These are phyloP conservation scores for Lacanobia wlatinum DNA, from an alignment of 2,888 invertebrate species.

Conservation along the genomic window DNA sequence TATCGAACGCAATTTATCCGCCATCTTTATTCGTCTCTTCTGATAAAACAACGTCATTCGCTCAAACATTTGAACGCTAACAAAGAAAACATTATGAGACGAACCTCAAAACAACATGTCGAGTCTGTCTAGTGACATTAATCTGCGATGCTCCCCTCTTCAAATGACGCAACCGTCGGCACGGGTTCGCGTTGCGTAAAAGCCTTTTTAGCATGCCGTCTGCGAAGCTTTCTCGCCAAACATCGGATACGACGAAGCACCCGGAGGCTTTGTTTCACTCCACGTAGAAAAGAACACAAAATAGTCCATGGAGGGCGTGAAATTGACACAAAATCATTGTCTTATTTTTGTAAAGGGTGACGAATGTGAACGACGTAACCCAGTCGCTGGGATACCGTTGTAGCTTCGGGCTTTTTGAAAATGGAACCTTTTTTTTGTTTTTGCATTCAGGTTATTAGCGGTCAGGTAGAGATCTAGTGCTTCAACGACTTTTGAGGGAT, in stretches of 20 bases:
- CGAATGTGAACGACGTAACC: constrained; percentile 83
- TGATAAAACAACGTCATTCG: too few species aligned
- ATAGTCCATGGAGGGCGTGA: constrained; percentile 75
- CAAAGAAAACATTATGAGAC: constrained; percentile 39
- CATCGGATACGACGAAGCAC: constrained; percentile 80
- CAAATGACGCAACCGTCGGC: constrained; percentile 77
- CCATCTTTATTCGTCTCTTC: background rate
- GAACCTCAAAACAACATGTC: constrained; percentile 61
- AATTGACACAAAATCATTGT: constrained; percentile 82
- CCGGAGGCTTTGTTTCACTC: constrained; percentile 79
- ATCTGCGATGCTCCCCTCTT: constrained; percentile 74
- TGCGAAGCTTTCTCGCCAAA: constrained; percentile 86
- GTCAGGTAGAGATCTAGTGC: constrained; percentile 44
- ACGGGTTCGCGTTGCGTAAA: constrained; percentile 83
- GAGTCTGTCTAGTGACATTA: constrained; percentile 74
- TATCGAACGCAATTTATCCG: background rate
- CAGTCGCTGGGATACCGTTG: constrained; percentile 79
- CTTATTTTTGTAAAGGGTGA: constrained; percentile 75
- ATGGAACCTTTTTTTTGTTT: constrained; percentile 40
- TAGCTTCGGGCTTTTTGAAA: constrained; percentile 38
- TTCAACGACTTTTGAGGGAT: background rate
- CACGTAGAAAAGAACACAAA: constrained; percentile 67
- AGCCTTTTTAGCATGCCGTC: constrained; percentile 87
- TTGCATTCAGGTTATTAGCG: constrained; percentile 50
- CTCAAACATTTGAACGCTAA: background rate